These are phyloP conservation scores for Agonum fuliginosum DNA, from an alignment of 2,888 invertebrate genomes.

Conservation along the genomic window DNA sequence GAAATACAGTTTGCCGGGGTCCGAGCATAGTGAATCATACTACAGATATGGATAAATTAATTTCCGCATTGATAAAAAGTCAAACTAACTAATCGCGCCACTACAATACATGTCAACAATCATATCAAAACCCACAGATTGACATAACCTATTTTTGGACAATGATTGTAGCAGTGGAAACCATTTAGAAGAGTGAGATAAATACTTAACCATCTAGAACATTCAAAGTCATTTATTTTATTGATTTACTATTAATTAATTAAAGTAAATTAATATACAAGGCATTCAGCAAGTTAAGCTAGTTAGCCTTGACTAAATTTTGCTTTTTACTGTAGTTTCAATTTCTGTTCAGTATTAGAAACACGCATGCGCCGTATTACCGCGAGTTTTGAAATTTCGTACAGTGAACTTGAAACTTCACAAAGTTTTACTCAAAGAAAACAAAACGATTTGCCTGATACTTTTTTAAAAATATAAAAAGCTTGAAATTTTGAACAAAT, in stretches of 20 bases:
- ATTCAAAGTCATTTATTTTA: not conserved
- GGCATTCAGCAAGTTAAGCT: no score
- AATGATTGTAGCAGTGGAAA: not conserved
- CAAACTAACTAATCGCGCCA: constrained; percentile 27
- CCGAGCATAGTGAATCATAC: constrained; percentile 54
- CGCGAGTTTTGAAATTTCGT: no score
- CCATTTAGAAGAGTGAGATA: not conserved
- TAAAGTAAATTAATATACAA: no score
- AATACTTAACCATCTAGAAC: not conserved
- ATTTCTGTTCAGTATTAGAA: no score
- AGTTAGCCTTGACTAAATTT: no score
- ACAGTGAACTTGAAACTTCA: no score
- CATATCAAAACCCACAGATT: not conserved
- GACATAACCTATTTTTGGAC: not conserved
- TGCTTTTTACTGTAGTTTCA: no score
- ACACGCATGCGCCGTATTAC: no score
- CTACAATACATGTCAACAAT: constrained; percentile 41
- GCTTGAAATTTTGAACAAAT: no score
- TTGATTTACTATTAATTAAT: constrained; percentile 3
- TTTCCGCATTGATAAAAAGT: constrained; percentile 50
- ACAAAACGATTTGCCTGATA: no score
- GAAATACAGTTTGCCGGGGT: constrained; percentile 42
- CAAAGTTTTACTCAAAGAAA: no score
- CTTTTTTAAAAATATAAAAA: no score
- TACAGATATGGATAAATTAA: constrained; percentile 52